phyloP scores from a whole-genome alignment of 2,797 vertebrate species.

The Odontamblyopus lacepedii region DNA sequence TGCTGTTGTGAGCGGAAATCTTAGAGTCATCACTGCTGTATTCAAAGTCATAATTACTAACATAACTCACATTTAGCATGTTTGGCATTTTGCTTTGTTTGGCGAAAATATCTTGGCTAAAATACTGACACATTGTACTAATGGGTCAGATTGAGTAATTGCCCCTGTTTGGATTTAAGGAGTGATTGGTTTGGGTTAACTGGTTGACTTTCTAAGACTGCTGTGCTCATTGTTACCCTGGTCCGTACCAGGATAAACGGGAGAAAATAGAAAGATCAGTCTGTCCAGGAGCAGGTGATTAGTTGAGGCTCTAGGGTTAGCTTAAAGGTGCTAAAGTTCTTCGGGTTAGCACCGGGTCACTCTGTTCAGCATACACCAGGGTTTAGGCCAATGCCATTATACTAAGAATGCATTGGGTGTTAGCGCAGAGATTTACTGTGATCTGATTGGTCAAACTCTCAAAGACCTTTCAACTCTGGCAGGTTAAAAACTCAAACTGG shows the following conservation, averaged over 20 bases:
- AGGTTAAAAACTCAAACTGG: background rate
- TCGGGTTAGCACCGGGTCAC: conserved; percentile 45
- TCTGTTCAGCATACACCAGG: conserved; percentile 25
- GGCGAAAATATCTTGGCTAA: no score
- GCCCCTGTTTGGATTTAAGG: background rate
- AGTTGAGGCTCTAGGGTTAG: conserved; percentile 52
- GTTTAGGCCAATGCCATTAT: conserved; percentile 19
- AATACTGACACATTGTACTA: no score
- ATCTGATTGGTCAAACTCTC: conserved; percentile 10
- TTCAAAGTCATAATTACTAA: no score
- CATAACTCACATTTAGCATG: background rate
- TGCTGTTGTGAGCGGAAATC: no score
- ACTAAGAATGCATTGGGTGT: conserved; percentile 6
- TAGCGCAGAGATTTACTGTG: conserved; percentile 16
- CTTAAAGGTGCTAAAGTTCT: conserved; percentile 64
- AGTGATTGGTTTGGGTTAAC: conserved; percentile 14
- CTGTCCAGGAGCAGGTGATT: conserved; percentile 63
- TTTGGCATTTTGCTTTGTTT: no score
- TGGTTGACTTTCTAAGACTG: conserved; percentile 28
- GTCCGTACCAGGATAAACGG: conserved; percentile 35
- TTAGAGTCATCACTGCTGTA: no score
- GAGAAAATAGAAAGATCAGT: conserved; percentile 50
- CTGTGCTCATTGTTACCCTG: background rate
- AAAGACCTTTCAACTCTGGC: background rate
- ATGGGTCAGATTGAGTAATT: no score